Evolutionary conservation across 2,113 vertebrate genomes (phyloP), one percentile per base, ranked within the genome.

Genomic region (Bufo bufo): DNA sequence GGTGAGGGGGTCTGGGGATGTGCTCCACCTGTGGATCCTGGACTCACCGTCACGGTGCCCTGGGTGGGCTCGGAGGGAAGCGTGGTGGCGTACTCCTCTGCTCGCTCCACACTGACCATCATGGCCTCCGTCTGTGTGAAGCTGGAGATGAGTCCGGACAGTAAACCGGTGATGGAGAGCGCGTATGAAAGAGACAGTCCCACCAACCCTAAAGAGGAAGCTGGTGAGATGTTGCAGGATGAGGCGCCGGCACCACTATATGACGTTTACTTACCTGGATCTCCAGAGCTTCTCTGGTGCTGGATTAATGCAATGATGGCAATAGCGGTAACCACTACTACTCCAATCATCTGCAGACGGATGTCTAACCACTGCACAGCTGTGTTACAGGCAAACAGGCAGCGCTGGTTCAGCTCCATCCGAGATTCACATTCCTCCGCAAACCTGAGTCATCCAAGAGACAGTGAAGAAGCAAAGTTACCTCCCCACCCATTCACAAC

Each of bases 271-370:
- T 85, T 85, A 99, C 98, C 98, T 92, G 98, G 97, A 90, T 98
- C 94, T 0, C 96, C 95, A 0, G 95, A 90, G 84, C 93, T 91
- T 59, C 92, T 93, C 91, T 96, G 95, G 91, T 98, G 97, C 92
- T 99, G 97, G 23, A 98, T 89, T 56, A 99, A 93, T 4, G 97
- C 97, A 3, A 99, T 95, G 82, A 91, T 91, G 0, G 95, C 95
- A 3, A 99, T 95, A 87, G 95, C 91, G 0, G 96, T 98, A 89
- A 99, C 94, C 90, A 99, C 96, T 0, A 91, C 89, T 0, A 99
- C 97, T 0, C 97, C 98, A 52, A 99, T 98, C 94, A 99, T 95
- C 95, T 99, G 98, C 84, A 99, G 92, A 23, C 97, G 96, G 88
- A 99, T 97, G 92, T 98, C 96, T 91, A 99, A 92, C 98, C 98